Evolutionary conservation across 2,113 vertebrate genomes (phyloP), one percentile per base, ranked within the genome.

Genomic region (Pygathrix nemaeus): DNA sequence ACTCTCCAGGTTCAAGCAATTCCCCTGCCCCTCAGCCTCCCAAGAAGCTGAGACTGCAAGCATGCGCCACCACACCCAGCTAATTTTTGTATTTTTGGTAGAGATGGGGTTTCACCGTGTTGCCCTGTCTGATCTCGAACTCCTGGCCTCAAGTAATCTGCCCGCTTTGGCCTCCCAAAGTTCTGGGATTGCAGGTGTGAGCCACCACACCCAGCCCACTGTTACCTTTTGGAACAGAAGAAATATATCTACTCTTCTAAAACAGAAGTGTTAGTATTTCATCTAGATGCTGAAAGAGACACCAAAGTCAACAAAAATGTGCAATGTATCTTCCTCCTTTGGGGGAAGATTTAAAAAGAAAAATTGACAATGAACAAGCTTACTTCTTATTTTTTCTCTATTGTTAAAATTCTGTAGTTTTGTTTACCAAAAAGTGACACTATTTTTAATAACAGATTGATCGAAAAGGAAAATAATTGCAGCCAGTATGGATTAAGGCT

Each of bases 211-310:
- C 30, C 12, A 64, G 12, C 27, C 61, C 20, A 30, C 32, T 66
- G 73, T 57, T 75, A 83, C 6, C 8, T 80, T 73, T 89, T 92
- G 50, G 10, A 93, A 85, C 40, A 86, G 35, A 73, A 70, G 12
- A 64, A 14, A 30, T 17, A n/a, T 43, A 38, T 35, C 4, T 55
- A 43, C 8, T 6, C 38, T 30, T 75, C 35, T 82, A 55, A 75
- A 8, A 48, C 23, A 87, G 79, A 50, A 57, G 7, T 55, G 30
- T 68, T 76, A 32, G 6, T n/a, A 52, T 87, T 91, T 96, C 4
- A 81, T 55, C 6, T 73, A 55, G 59, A 73, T 91, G 55, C 55
- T 68, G 12, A 76, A 57, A 76, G 38, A 90, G 70, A 92, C 10
- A 78, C 27, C 9, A 35, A 9, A 66, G 50, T 52, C 18, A 88